Evolutionary conservation across 2,797 vertebrate genomes (phyloP).

Genomic region (Chelidonichthys spinosus): DNA sequence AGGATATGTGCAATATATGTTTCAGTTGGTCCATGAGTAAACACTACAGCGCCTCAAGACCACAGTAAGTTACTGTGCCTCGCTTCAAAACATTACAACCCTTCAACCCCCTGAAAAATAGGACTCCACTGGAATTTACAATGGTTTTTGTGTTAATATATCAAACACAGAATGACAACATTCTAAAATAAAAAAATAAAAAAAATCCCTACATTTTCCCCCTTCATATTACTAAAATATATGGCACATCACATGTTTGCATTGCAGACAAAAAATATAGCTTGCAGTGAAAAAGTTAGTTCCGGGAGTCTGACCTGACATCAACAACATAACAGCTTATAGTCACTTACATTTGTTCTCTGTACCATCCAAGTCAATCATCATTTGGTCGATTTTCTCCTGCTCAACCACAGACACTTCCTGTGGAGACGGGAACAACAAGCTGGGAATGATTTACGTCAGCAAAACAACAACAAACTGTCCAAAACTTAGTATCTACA

Average conservation of each 20-base stretch:
- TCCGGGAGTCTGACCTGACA: background rate
- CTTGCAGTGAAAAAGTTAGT: background rate
- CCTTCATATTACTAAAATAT: background rate
- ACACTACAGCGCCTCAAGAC: background rate
- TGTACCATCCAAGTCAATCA: constrained; percentile 95
- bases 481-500: background rate
- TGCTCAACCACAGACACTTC: constrained; percentile 91
- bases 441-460: background rate
- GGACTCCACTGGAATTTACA: background rate
- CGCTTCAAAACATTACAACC: background rate
- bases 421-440: constrained; percentile 70
- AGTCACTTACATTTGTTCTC: constrained; percentile 93
- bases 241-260: background rate
- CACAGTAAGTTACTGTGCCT: background rate
- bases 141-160: background rate
- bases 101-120: background rate
- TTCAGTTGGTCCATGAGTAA: background rate
- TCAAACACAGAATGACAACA: background rate
- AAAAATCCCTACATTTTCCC: no score
- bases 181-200: no score
- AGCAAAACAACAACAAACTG: background rate
- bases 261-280: background rate
- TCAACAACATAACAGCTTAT: background rate
- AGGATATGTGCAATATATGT: background rate
- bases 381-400: constrained; percentile 93